Conservation (phyloP, 2,113 vertebrate genomes). For the Manacus vitellinus region DNA sequence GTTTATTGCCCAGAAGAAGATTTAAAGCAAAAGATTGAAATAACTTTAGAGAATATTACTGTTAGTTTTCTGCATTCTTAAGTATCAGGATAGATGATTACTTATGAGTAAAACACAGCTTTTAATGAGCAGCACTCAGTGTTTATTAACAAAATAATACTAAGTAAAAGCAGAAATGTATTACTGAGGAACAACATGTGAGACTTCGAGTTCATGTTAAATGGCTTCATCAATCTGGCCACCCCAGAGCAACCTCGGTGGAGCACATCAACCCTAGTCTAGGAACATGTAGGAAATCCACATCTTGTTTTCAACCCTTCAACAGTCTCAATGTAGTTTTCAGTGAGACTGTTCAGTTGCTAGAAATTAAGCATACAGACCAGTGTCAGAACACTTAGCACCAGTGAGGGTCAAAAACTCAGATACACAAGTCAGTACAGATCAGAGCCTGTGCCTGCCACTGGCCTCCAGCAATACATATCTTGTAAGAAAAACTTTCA, state of each 20-base stretch:
- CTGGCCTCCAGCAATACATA: neutral
- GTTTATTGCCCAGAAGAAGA: neutral
- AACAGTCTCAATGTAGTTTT: neutral
- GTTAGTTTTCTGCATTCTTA: neutral
- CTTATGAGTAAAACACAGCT: neutral
- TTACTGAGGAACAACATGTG: neutral
- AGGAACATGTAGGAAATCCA: neutral
- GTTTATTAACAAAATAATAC: neutral
- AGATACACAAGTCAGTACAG: neutral
- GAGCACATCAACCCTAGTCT: neutral
- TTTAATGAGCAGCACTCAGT: neutral
- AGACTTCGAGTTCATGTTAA: neutral
- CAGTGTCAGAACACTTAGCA: neutral
- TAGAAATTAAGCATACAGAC: neutral
- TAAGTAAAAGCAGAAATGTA: neutral
- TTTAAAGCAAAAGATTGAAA: neutral
- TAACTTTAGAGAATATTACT: neutral
- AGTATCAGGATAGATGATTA: neutral
- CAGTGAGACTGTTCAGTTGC: neutral
- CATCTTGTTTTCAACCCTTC: neutral
- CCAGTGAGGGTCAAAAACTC: neutral
- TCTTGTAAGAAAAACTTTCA: neutral
- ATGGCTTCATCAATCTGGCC: neutral
- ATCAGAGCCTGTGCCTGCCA: neutral
- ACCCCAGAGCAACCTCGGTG: neutral